These are phyloP conservation scores for Myzus persicae DNA, from an alignment of 1,140 invertebrate species.

Conservation along the genomic window DNA sequence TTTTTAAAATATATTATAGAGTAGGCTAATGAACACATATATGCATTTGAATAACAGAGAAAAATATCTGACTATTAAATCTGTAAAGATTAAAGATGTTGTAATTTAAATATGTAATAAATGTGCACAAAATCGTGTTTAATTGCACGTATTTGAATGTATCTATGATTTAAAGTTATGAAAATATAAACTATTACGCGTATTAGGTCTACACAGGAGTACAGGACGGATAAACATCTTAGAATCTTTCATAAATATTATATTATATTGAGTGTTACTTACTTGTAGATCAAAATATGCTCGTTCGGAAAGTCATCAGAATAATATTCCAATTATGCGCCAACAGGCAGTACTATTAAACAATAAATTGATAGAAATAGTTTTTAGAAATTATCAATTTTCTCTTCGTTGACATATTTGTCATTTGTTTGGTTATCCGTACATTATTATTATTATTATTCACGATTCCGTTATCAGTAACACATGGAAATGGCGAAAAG, in stretches of 20 bases:
- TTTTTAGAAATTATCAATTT: not conserved
- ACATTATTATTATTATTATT: constrained; percentile 3
- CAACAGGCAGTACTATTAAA: not conserved
- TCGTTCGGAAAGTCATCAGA: not conserved
- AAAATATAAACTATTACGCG: not conserved
- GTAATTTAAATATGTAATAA: not conserved
- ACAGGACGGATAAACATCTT: not conserved
- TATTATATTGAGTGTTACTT: not conserved
- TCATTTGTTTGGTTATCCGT: constrained; percentile 44
- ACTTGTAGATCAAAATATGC: not conserved
- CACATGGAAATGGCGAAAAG: constrained; percentile 1
- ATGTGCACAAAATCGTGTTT: not conserved
- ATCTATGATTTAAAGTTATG: not conserved
- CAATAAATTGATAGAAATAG: not conserved
- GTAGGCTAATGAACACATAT: not conserved
- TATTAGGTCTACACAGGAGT: not conserved
- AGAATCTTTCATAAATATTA: not conserved
- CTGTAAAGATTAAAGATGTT: not conserved
- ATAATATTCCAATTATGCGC: not conserved
- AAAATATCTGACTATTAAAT: not conserved
- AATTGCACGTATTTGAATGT: not conserved
- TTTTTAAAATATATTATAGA: not conserved
- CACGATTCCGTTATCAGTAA: constrained; percentile 21
- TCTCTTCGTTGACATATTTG: not conserved
- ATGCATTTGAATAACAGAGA: not conserved